Conservation (phyloP, 2,113 vertebrate genomes). For the Podilymbus podiceps region DNA sequence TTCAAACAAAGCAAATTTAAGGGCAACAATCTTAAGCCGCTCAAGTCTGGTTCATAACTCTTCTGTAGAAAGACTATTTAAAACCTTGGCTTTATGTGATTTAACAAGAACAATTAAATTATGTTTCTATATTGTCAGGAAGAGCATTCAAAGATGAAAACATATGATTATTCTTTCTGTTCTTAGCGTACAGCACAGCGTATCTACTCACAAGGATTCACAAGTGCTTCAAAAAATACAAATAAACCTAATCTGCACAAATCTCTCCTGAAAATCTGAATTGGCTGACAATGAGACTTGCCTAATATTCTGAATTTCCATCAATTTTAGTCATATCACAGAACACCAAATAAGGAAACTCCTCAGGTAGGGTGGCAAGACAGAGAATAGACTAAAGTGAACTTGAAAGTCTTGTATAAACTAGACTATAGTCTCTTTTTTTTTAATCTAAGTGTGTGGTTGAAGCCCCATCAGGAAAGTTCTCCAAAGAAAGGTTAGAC, state of each 20-base stretch:
- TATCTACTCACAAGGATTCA: neutral
- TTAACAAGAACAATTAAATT: neutral
- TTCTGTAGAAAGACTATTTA: too few species aligned
- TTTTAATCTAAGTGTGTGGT: neutral
- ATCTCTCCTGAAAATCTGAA: neutral
- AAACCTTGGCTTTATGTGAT: neutral
- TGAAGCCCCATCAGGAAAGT: neutral
- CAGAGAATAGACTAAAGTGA: neutral
- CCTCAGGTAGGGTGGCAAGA: neutral
- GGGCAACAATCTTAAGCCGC: neutral
- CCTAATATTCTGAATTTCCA: neutral
- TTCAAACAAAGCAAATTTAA: neutral
- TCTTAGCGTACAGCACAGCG: neutral
- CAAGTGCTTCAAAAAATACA: neutral
- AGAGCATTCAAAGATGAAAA: neutral
- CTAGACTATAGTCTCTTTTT: accelerated
- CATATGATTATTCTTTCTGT: neutral
- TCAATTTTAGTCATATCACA: neutral
- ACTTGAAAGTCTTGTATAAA: neutral
- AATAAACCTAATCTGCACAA: neutral
- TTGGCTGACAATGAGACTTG: neutral
- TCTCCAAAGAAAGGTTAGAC: neutral
- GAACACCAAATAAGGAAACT: neutral
- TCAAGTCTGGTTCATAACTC: neutral
- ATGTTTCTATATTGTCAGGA: neutral